These are phyloP conservation scores for Drosophila tropicalis DNA, from an alignment of 1,140 invertebrate species.

Conservation along the genomic window DNA sequence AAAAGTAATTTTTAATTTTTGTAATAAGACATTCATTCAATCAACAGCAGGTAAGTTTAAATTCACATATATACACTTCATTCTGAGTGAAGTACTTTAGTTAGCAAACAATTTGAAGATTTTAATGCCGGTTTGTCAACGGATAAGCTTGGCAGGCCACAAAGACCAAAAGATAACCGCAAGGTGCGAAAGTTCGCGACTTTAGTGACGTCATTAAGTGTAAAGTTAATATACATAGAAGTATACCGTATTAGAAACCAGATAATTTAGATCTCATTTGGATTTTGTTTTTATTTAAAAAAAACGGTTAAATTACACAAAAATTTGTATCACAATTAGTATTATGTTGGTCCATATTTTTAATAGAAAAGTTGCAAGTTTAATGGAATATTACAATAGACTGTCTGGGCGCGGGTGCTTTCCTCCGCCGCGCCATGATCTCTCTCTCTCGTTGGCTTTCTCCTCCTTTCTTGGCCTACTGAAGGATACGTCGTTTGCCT, in stretches of 20 bases:
- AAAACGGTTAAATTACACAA: conserved; percentile 77
- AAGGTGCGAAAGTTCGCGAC: too few species aligned
- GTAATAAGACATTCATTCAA: background rate
- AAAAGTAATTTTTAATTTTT: background rate
- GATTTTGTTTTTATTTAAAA: conserved; percentile 69
- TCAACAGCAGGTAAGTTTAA: background rate
- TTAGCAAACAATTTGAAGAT: background rate
- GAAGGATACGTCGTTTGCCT: conserved; percentile 57
- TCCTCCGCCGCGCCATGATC: conserved; percentile 15
- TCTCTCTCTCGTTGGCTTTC: background rate
- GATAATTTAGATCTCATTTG: conserved; percentile 2
- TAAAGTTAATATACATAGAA: too few species aligned
- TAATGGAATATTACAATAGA: conserved; percentile 55
- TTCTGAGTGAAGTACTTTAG: background rate
- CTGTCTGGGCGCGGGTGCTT: conserved; percentile 10
- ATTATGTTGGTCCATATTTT: conserved; percentile 71
- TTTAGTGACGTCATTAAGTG: too few species aligned
- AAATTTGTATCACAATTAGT: conserved; percentile 79
- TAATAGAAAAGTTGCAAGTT: conserved; percentile 55
- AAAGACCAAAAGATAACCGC: background rate
- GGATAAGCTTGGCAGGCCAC: background rate
- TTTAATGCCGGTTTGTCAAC: background rate
- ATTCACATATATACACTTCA: background rate
- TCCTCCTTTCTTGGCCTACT: conserved; percentile 21
- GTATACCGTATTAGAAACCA: too few species aligned